phyloP scores from a whole-genome alignment of 2,888 invertebrate genomes.

The Andrena bucephala region DNA sequence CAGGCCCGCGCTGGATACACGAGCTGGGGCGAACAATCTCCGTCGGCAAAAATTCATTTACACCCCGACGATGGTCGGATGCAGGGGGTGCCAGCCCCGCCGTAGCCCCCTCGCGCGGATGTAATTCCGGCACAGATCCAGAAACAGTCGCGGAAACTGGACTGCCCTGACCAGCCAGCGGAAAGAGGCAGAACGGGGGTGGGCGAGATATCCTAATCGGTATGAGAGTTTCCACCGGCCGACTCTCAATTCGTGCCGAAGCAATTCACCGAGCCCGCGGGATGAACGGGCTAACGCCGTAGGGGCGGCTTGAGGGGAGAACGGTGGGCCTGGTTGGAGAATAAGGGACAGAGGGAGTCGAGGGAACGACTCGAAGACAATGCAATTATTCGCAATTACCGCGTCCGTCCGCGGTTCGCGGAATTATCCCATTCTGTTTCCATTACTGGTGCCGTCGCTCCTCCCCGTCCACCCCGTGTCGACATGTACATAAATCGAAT shows the following conservation, averaged over 20 bases:
- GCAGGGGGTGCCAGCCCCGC: conserved; percentile 4
- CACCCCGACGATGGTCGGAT: conserved; percentile 2
- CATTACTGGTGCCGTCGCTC: conserved; percentile 77
- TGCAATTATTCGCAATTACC: conserved; percentile 85
- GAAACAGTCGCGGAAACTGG: conserved; percentile 24
- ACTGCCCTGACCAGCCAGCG: conserved; percentile 7
- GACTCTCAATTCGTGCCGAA: conserved; percentile 79
- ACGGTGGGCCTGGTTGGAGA: conserved; percentile 15
- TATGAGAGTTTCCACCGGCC: conserved; percentile 73
- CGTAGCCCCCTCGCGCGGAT: conserved; percentile 2
- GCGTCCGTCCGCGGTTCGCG: conserved; percentile 81
- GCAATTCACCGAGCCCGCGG: conserved; percentile 73
- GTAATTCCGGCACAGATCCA: conserved; percentile 24
- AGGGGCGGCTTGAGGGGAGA: conserved; percentile 2
- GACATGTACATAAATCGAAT: conserved; percentile 30
- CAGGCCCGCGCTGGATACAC: neutral
- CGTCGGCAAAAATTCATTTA: conserved; percentile 22
- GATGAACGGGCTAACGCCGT: conserved; percentile 41
- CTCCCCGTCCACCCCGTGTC: conserved; percentile 39
- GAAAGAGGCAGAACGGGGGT: conserved; percentile 32
- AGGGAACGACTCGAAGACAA: conserved; percentile 84
- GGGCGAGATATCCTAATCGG: conserved; percentile 69
- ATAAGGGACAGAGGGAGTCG: conserved; percentile 69
- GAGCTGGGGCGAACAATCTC: neutral
- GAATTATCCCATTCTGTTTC: conserved; percentile 84